These are phyloP conservation scores for Tautogolabrus adspersus DNA, from an alignment of 2,113 vertebrate genomes.

Conservation along the genomic window DNA sequence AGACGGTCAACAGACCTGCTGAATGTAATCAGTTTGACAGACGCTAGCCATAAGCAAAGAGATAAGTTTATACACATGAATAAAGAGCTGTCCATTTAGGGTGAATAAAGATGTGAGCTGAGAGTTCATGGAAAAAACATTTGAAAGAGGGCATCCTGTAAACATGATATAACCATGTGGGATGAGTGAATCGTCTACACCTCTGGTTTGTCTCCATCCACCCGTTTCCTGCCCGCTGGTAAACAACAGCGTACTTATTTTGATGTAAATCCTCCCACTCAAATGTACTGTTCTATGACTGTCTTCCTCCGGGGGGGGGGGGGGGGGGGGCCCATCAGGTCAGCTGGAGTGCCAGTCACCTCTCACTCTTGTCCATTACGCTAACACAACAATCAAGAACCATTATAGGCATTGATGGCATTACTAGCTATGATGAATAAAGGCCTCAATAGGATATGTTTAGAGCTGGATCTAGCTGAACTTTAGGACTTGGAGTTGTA, in stretches of 20 bases:
- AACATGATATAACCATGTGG: constrained; percentile 49
- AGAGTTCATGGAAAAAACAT: constrained; percentile 25
- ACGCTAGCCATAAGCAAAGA: background rate
- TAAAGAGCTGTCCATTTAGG: background rate
- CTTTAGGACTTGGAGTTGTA: constrained; percentile 5
- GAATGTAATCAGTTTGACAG: constrained; percentile 11
- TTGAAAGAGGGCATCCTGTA: constrained; percentile 30
- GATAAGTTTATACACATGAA: background rate
- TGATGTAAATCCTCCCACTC: constrained; percentile 45
- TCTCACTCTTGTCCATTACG: background rate
- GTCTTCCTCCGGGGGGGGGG: constrained; percentile 9
- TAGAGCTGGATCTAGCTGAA: background rate
- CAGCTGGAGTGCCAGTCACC: constrained; percentile 8
- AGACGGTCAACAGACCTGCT: background rate
- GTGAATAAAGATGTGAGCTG: constrained; percentile 10
- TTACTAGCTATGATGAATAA: constrained; percentile 55
- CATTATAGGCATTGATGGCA: background rate
- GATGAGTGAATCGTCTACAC: constrained; percentile 31
- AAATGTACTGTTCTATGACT: background rate
- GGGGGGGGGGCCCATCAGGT: background rate
- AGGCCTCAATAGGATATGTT: constrained; percentile 42
- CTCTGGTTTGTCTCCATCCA: constrained; percentile 62
- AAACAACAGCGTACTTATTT: constrained; percentile 49
- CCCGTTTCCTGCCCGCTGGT: constrained; percentile 62
- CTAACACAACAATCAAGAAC: background rate